Evolutionary conservation across 2,113 vertebrate species (phyloP), one percentile per base, ranked within the genome.

Genomic region (Chaetura pelagica): DNA sequence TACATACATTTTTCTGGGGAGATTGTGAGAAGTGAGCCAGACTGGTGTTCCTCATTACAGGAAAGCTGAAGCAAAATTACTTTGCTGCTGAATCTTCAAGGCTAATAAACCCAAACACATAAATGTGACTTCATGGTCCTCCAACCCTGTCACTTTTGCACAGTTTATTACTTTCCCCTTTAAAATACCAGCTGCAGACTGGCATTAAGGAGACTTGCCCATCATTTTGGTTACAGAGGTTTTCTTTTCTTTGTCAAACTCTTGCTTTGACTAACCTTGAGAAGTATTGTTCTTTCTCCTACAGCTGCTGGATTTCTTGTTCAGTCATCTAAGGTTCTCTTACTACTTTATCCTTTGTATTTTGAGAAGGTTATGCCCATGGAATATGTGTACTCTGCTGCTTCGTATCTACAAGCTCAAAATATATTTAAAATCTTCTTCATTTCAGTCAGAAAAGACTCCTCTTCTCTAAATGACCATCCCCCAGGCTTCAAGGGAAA

Each of bases 91-190:
- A 58, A 9, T 72, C 64, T 77, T 91, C 64, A 89, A 84, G 87
- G 68, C 38, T 95, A 61, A 84, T 93, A 81, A 91, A 93, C 44
- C 26, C 81, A 75, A 84, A 74, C 16, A 64, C 20, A 58, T 66
- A 84, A 92, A 89, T 89, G 52, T 58, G 73, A 71, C 61, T 72
- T 81, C 64, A 42, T 74, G 68, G 26, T 77, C 34, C 64, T 81
- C 63, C 55, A 91, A 49, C 19, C 30, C 61, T 77, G 76, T 86
- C 76, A 87, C 27, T 87, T 51, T 32, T 74, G 10, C 51, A 14
- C 27, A 62, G 23, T 89, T 95, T 93, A 84, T 89, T 77, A 64
- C 77, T 93, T 93, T 82, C 73, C 30, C 58, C 54, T 94, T 59
- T 83, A 62, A 87, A 87, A 83, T 35, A 58, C 9, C 48, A 88